phyloP scores from a whole-genome alignment of 23 tunicate species.

The Oikopleura dioica region DNA sequence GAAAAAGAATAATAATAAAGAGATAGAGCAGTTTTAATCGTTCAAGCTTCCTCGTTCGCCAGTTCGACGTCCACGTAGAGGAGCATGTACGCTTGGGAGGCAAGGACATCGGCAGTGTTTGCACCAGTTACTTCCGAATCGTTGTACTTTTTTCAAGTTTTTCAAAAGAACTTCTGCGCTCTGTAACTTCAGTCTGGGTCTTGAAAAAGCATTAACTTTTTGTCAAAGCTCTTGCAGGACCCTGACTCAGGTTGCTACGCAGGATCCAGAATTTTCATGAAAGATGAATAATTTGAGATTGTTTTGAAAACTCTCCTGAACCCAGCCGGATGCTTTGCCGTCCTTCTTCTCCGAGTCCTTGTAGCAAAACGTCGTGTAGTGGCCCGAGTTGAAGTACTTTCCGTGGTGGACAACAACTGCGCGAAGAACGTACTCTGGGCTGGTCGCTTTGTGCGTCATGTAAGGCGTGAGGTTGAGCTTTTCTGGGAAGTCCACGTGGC shows the following conservation, averaged over 20 bases:
- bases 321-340: background rate
- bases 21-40: too few species aligned
- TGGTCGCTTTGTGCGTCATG: conserved; percentile 11
- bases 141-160: too few species aligned
- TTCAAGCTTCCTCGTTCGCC: conserved; percentile 17
- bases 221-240: too few species aligned
- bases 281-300: too few species aligned
- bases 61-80: conserved; percentile 61
- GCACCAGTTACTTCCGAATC: conserved; percentile 73
- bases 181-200: too few species aligned
- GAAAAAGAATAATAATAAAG: too few species aligned
- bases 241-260: too few species aligned
- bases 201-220: too few species aligned
- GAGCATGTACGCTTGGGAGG: conserved; percentile 86
- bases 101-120: conserved; percentile 77
- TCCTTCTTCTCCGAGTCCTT: conserved; percentile 54
- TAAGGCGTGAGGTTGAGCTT: conserved; percentile 63
- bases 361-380: conserved; percentile 93
- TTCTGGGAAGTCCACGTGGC: conserved; percentile 66
- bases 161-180: too few species aligned
- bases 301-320: too few species aligned
- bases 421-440: conserved; percentile 40
- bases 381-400: conserved; percentile 70
- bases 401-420: conserved; percentile 98
- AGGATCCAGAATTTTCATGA: too few species aligned